phyloP scores from a whole-genome alignment of 2,797 vertebrate genomes.

The Cetoscarus ocellatus region DNA sequence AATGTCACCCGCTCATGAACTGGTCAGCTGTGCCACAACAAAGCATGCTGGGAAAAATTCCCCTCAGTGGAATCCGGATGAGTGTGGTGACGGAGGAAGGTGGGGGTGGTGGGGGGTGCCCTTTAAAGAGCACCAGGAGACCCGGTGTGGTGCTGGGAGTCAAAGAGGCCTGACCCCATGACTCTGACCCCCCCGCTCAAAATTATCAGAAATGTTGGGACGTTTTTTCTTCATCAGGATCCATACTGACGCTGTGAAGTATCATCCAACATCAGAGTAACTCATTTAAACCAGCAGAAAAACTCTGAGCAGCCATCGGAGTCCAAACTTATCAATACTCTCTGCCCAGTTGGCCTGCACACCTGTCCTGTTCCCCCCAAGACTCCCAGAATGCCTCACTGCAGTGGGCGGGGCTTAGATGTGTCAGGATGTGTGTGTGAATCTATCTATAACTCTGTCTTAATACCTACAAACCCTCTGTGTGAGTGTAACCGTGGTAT shows the following conservation, averaged over 20 bases:
- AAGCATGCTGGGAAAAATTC: constrained; percentile 51
- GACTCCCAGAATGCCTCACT: constrained; percentile 66
- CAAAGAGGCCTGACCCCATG: constrained; percentile 19
- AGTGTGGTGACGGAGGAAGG: background rate
- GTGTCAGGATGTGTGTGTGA: constrained; percentile 14
- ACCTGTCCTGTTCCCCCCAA: constrained; percentile 64
- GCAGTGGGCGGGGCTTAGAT: constrained; percentile 35
- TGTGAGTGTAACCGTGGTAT: constrained; percentile 54
- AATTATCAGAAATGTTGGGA: background rate
- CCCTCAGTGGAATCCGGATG: constrained; percentile 42
- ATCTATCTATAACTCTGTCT: constrained; percentile 78
- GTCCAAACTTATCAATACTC: constrained; percentile 26
- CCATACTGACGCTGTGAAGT: no score
- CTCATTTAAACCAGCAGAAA: background rate
- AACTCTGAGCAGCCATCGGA: constrained; percentile 7
- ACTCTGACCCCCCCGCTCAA: background rate
- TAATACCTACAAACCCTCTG: constrained; percentile 57
- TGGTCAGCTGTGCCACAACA: constrained; percentile 22
- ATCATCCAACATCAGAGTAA: background rate
- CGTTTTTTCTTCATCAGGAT: no score
- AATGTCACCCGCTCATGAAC: constrained; percentile 15
- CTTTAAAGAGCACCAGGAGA: constrained; percentile 33
- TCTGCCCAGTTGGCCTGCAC: constrained; percentile 28
- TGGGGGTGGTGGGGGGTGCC: background rate
- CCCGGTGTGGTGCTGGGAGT: constrained; percentile 17